Base-by-base conservation (phyloP, 1,140 invertebrate species). In the Drosophila aff. region DNA sequence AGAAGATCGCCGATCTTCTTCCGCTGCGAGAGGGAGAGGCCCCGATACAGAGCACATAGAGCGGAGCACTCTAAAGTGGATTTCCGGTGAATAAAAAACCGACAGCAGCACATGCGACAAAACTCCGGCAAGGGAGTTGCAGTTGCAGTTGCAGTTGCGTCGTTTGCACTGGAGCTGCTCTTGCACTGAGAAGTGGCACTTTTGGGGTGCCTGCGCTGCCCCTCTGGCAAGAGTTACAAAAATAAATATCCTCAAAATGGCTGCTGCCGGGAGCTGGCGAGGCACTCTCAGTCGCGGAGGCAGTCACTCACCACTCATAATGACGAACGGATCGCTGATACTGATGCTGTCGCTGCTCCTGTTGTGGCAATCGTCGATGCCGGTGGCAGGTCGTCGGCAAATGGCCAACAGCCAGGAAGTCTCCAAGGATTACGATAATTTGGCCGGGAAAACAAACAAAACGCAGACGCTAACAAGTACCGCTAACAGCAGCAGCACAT, bases 1-100 rank as follows among this genome's bases (percentile, higher is more conserved):
- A 73, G 66, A 82, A 69, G 67, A 84, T 75, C 76, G 55, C 49
- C 67, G 68, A 74, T 63, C 85, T 60, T 52, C 67, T 72, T 65
- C 64, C 60, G 58, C 57, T 43, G 59, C 61, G 49, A 49, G 53
- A 61, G 61, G 47, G 57, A 67, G 65, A 60, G 66, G 59, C 55
- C 43, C 28, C 46, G 46, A 26, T 9, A 49, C 21, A 47, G 21
- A 47, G 44, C 21, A 26, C 26, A 53, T 40, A 47, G 55, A 61
- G 47, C 65, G 67, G 28, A 60, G 65, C 53, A 61, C 63, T 63
- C 68, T 84, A 85, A 91, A 92, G 90, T 92, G 90, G 82, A 92
- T 92, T 92, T 92, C 90, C 90, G 90, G 90, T 92, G 85, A 91
- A 91, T 86, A 82, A 76, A 89, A 67, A 78, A 84, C 65, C 64